These are phyloP conservation scores for Rhorus exstirpatorius DNA, from an alignment of 2,888 invertebrate genomes.

Conservation along the genomic window DNA sequence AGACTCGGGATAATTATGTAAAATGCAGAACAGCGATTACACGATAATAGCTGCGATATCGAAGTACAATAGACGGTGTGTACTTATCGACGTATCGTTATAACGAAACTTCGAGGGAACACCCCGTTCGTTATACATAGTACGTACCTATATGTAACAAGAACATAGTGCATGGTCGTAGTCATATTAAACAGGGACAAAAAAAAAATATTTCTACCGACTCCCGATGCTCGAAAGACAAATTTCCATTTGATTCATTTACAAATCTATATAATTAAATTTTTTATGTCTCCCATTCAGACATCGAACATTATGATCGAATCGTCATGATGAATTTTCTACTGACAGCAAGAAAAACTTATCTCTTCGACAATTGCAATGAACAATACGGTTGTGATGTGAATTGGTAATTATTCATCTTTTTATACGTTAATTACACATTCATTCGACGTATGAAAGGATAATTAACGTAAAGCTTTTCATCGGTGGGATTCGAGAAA, in stretches of 20 bases:
- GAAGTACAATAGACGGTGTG: conserved; percentile 22
- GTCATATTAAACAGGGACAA: too few relatives aligned
- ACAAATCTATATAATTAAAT: too few relatives aligned
- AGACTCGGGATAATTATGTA: conserved; percentile 38
- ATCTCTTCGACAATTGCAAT: too few relatives aligned
- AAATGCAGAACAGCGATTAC: conserved; percentile 30
- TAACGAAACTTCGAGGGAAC: conserved; percentile 25
- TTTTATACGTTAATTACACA: background rate
- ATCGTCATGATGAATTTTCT: too few relatives aligned
- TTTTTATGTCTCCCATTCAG: too few relatives aligned
- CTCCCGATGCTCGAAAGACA: too few relatives aligned
- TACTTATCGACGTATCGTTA: conserved; percentile 47
- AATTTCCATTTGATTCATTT: too few relatives aligned
- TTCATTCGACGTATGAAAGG: background rate
- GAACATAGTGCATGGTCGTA: background rate
- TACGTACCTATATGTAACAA: conserved; percentile 1
- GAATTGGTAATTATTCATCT: too few relatives aligned
- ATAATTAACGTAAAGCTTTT: background rate
- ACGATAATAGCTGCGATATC: conserved; percentile 20
- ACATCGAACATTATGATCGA: too few relatives aligned
- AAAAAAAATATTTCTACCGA: too few relatives aligned
- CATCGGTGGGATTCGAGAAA: background rate
- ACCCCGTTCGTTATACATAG: background rate
- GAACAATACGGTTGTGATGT: too few relatives aligned
- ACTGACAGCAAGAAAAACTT: too few relatives aligned